Evolutionary conservation across 2,113 vertebrate genomes (phyloP).

Genomic region (Nanger granti): DNA sequence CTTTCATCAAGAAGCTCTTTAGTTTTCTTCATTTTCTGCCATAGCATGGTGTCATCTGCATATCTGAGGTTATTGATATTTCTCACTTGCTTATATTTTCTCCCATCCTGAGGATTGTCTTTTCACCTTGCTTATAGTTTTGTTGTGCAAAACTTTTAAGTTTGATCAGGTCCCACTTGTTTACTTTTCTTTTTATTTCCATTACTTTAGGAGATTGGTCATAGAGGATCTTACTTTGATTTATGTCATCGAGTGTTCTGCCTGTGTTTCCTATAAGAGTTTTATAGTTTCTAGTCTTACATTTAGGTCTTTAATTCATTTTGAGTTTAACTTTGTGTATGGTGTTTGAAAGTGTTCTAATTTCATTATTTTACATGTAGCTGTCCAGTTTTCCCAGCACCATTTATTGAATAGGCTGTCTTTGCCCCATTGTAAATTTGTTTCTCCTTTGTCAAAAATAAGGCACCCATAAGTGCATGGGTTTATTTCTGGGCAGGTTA

Average conservation of each 20-base stretch:
- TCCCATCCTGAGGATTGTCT: neutral
- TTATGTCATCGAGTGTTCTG: neutral
- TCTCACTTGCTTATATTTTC: neutral
- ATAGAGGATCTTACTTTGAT: neutral
- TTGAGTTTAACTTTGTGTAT: neutral
- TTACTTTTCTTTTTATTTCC: neutral
- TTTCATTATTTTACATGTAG: neutral
- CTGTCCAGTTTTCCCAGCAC: neutral
- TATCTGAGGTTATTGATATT: no score
- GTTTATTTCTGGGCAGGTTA: neutral
- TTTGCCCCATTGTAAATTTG: neutral
- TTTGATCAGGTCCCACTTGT: neutral
- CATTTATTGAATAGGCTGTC: neutral
- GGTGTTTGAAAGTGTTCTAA: neutral
- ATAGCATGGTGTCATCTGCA: no score
- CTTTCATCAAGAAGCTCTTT: no score
- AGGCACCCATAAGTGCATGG: neutral
- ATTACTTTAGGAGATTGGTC: neutral
- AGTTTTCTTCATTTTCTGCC: no score
- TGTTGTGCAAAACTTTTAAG: neutral
- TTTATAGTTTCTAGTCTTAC: neutral
- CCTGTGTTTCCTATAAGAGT: neutral
- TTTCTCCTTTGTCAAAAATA: neutral
- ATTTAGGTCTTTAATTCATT: neutral
- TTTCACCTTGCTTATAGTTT: neutral